Conservation (phyloP, 2,113 vertebrate species). For the Alexandromys fortis region DNA sequence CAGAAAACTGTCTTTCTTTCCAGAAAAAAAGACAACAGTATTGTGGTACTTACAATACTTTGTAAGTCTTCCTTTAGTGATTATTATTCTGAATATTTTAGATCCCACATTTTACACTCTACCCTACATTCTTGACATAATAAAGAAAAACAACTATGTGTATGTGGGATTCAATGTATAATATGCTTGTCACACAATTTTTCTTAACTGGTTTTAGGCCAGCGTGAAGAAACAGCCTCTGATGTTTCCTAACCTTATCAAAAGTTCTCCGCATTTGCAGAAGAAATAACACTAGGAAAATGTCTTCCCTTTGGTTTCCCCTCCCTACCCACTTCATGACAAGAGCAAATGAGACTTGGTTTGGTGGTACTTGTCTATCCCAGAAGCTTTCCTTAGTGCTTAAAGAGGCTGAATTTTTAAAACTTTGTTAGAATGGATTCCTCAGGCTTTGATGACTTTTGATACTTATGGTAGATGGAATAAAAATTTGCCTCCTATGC, state of each 20-base stretch:
- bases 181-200: neutral
- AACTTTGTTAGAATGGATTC: neutral
- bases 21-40: neutral
- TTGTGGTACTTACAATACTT: neutral
- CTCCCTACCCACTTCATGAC: neutral
- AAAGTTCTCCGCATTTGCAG: neutral
- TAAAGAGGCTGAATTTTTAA: neutral
- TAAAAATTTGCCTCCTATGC: neutral
- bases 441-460: neutral
- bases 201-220: neutral
- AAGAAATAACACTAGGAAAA: neutral
- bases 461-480: neutral
- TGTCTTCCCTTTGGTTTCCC: neutral
- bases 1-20: neutral
- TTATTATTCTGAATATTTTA: conserved; percentile 37
- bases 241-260: neutral
- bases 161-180: neutral
- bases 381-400: neutral
- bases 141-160: conserved; percentile 5
- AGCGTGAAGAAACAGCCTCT: no score
- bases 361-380: neutral
- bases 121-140: neutral
- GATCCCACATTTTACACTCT: conserved; percentile 28
- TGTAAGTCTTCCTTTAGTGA: neutral
- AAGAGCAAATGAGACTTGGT: neutral